Evolutionary conservation across 2,888 invertebrate genomes (phyloP), one percentile per base, ranked within the genome.

Genomic region (Napeogenes sylphis): DNA sequence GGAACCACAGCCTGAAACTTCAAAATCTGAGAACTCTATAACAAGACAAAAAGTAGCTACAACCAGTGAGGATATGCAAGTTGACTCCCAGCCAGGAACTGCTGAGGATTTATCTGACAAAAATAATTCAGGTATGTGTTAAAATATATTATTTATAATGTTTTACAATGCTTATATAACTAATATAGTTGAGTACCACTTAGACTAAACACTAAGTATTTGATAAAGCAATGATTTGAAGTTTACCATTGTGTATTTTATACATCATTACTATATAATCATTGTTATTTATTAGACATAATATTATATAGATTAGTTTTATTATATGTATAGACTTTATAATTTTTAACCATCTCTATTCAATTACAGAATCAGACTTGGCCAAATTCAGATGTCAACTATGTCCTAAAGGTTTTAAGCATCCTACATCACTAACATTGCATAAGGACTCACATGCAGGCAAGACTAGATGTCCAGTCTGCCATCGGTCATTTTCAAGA

Each of bases 381-480:
- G 91, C 91, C 2, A 91, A 91, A 76, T 93, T 92, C 79, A 91
- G 92, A 70, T 93, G 93, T 81, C 91, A 91, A 78, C 81, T 93
- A 71, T 93, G 93, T 81, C 92, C 92, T 68, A 93, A 93, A 85
- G 92, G 92, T 66, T 93, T 93, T 76, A 92, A 92, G 76, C 92
- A 92, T 79, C 92, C 92, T 14, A 93, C 92, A 68, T 93, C 93
- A 60, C 80, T 93, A 73, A 92, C 92, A 62, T 83, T 93, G 58
- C 93, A 93, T 75, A 92, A 92, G 81, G 92, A 92, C 76, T 91
- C 92, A 55, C 93, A 93, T 71, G 92, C 91, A 59, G 93, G 93
- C 35, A 92, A 93, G 79, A 93, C 93, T 32, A 91, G 92, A 73
- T 93, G 93, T 71, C 93, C 93, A 10, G 92, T 93, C 59, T 93